Base-by-base conservation (phyloP, 2,113 vertebrate species). In the Hemichromis elongatus region DNA sequence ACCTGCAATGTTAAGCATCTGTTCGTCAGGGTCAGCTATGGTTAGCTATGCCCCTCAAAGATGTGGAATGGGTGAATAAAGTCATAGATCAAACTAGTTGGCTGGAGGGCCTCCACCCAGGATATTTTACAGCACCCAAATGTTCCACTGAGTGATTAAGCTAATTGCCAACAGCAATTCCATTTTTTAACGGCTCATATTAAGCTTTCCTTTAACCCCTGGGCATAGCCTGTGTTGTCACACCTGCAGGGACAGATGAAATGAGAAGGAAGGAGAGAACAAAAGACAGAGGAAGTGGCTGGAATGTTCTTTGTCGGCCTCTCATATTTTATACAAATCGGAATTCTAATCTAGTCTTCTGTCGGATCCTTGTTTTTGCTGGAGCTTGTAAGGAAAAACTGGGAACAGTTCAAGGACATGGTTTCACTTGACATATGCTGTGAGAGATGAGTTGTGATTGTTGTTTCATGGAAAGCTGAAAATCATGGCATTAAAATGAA, bases 141-240 rank as follows among this genome's bases (percentile, higher is more conserved):
- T 88, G 88, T 90, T 93, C 88, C 68, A 79, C 83, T 53, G 61
- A 88, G 90, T 95, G 92, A 92, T 95, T 93, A 93, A 93, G 83
- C 90, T 92, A 56, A 90, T 90, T 89, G 91, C 87, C 90, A 73
- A 90, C 61, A 89, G 91, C 78, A 45, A 89, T 91, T 91, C 80
- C 68, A 86, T 89, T 86, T 88, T 89, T 88, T 90, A 91, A 93
- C 83, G 84, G 91, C 87, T 90, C 83, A 53, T 63, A 82, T 82
- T 92, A 84, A 57, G 84, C 88, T 90, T 90, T 86, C 35, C 75
- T 87, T 89, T 90, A 79, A 90, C 84, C 83, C 82, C 50, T 86
- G 75, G 83, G 79, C 81, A 77, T 21, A 55, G 80, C 87, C 82
- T 63, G 40, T n/a, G 55, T 88, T 79, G 79, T 54, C 26, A 63